Percentiles rank a stretch among this genome's conserved stretches.
These are phyloP conservation scores for Reinhardtius hippoglossoides DNA, from an alignment of 2,113 vertebrate species.

Conservation along the genomic window DNA sequence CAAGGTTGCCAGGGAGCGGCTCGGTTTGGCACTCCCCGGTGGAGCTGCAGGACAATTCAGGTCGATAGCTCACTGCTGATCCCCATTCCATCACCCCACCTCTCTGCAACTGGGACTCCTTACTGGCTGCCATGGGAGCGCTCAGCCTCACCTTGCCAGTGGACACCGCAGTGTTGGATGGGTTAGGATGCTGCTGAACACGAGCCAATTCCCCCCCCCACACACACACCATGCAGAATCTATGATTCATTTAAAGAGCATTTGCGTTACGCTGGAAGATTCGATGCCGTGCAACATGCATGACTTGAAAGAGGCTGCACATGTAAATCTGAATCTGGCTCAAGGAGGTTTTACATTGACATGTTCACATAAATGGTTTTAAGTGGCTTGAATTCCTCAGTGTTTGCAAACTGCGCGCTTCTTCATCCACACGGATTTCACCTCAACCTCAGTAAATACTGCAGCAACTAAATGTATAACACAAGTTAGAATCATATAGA, in stretches of 20 bases:
- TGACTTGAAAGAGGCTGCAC: background rate
- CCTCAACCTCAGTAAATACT: no score
- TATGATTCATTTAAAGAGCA: conserved; percentile 11
- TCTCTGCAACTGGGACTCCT: conserved; percentile 40
- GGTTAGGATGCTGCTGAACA: conserved; percentile 47
- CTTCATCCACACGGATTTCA: no score
- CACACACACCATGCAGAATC: conserved; percentile 4
- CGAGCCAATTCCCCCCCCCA: conserved; percentile 26
- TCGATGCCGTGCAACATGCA: no score
- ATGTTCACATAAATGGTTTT: background rate
- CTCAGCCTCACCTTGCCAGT: conserved; percentile 27
- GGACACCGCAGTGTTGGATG: conserved; percentile 66
- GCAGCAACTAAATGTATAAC: no score
- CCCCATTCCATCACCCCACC: conserved; percentile 11
- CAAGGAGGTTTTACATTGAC: background rate
- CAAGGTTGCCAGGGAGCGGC: background rate
- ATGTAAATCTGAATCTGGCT: background rate
- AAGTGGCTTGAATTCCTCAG: background rate
- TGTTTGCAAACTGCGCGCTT: background rate
- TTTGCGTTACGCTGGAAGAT: background rate
- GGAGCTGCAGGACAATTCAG: conserved; percentile 26
- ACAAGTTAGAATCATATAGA: no score
- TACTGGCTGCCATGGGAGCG: conserved; percentile 4
- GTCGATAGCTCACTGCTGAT: conserved; percentile 23
- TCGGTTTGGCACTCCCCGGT: conserved; percentile 5